These are phyloP conservation scores for Yponomeuta malinellus DNA, from an alignment of 2,888 invertebrate genomes.

Conservation along the genomic window DNA sequence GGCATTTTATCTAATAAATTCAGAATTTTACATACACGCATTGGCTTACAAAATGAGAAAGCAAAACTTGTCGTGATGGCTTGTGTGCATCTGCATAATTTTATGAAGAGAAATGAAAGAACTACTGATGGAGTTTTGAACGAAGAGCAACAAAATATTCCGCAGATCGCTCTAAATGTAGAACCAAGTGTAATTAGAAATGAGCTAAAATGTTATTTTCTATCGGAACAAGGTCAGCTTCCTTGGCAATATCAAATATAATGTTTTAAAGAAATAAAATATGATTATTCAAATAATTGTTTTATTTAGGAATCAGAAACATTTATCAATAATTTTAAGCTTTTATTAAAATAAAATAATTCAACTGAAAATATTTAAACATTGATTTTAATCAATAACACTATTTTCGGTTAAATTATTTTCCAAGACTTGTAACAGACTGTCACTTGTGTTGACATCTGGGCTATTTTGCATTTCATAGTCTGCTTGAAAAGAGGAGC, in stretches of 20 bases:
- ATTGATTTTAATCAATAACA: constrained; percentile 18
- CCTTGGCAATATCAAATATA: constrained; percentile 21
- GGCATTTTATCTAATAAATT: too few species aligned
- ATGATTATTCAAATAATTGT: constrained; percentile 23
- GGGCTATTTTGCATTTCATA: constrained; percentile 25
- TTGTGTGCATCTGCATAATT: too few species aligned
- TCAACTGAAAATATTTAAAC: constrained; percentile 11
- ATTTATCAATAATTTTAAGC: constrained; percentile 17
- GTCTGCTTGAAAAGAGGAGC: constrained; percentile 23
- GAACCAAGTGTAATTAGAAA: too few species aligned
- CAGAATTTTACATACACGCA: too few species aligned
- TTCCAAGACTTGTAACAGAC: constrained; percentile 25
- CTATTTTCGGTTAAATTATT: constrained; percentile 24
- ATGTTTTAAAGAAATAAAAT: constrained; percentile 23
- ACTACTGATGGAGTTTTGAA: too few species aligned
- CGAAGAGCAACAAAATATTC: too few species aligned
- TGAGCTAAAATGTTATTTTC: too few species aligned
- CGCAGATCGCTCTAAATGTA: too few species aligned
- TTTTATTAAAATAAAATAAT: constrained; percentile 13
- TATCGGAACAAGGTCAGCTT: too few species aligned
- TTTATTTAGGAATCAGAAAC: constrained; percentile 24
- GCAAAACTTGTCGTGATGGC: too few species aligned
- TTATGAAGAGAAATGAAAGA: too few species aligned
- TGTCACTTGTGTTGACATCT: constrained; percentile 25
- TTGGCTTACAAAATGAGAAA: too few species aligned